Base-by-base conservation (phyloP, 1,140 invertebrate genomes). In the Megalonaias nervosa region DNA sequence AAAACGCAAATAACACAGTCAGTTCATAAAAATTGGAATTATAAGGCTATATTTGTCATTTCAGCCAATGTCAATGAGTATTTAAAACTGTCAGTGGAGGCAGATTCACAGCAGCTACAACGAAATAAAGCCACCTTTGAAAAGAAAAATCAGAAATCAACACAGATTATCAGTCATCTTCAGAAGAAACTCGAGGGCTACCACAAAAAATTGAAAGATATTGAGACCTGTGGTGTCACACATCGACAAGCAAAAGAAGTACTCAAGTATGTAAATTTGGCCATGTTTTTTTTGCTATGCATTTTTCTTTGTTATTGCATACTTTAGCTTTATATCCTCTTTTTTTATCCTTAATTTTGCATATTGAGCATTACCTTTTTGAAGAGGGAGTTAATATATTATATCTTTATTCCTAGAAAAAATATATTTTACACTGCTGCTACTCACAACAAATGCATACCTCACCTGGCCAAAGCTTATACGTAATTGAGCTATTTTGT, bases 101-200 rank as follows among this genome's bases (percentile, higher is more conserved):
- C 97, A 9, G 97, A 98, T 88, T 97, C 97, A 85, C 95, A 96
- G 82, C 97, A 98, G 88, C 91, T 97, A 71, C 94, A 95, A 84
- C 93, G 97, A 81, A 97, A 99, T 77, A 99, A 99, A 90, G 95
- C 96, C 19, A 95, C 98, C n/a, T 99, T 99, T 91, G 97, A 99
- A 92, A 99, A 99, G 92, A 97, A 98, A 88, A 99, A 99, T 91
- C 96, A 98, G 92, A 99, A 98, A 90, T 97, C 97, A 81, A 97
- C 97, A 56, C 95, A 97, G 85, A 94, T 93, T 79, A 98, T 98
- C 87, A 94, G 96, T 19, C 96, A 96, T 83, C 90, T 97, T 68
- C 97, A 98, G 90, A 97, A 97, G 89, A 99, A 99, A 89, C 92
- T 99, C 71, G 97, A 99, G 84, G 95, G 93, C 65, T 93, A 93